Evolutionary conservation across 2,888 invertebrate genomes (phyloP), one percentile per base, ranked within the genome.

Genomic region (Heliconius sara): DNA sequence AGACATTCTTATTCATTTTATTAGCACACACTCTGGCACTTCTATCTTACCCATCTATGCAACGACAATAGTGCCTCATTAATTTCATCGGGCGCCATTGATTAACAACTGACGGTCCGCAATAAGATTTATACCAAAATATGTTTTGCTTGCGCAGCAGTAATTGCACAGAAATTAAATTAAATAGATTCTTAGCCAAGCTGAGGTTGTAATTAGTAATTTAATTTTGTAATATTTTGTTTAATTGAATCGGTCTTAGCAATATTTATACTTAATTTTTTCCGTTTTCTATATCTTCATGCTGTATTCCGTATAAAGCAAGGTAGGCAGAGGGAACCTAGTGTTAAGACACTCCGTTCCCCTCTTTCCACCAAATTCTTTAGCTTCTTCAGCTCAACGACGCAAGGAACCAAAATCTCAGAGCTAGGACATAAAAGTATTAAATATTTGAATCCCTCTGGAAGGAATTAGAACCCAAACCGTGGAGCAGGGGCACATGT

Each of bases 11-110:
- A 30, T 30, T 30, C 10, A 60, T n/a, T 22, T n/a, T n/a, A 60
- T 16, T 0, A 39, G 39, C 9, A n/a, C 34, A 66, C 9, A 43
- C 13, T 43, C 2, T 43, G 13, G 0, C 70, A 77, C 30, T 43
- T 78, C 73, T 74, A 57, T 39, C 7, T 43, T 39, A 43, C 4
- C 25, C 19, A 30, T 74, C 34, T 78, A 67, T 25, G 19, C 22
- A 22, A 67, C 67, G 74, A 78, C 74, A 78, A 78, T 78, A 74
- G 78, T 78, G 78, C 67, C 78, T 78, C 78, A 74, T 78, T 78
- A 74, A 78, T 78, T 74, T 78, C 67, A 74, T 57, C 73, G 65
- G 71, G 71, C 71, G 43, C 73, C 72, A 78, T 78, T 78, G 78
- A 78, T 78, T 78, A 78, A 78, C 67, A 78, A 73, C 66, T 74